Evolutionary conservation across 2,113 vertebrate genomes (phyloP), one percentile per base, ranked within the genome.

Genomic region (Passerina amoena): DNA sequence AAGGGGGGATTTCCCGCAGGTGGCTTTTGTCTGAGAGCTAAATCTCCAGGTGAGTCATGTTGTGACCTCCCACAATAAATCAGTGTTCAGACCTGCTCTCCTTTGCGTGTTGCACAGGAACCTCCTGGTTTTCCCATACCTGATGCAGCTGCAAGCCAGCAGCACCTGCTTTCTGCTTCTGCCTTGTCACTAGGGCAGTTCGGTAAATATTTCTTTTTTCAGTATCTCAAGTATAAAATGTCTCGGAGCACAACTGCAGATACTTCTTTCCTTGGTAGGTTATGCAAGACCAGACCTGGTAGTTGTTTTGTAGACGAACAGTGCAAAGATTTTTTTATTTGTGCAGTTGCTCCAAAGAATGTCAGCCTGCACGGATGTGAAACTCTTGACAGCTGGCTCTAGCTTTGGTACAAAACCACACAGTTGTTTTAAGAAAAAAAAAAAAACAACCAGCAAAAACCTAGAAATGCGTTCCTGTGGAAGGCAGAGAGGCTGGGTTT

Each of bases 331-430:
- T 63, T 90, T 54, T 89, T 50, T 38, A 11, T 72, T 72, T 2
- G 7, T 54, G 13, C n/a, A 37, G 50, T 72, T 76, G 30, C 45
- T 33, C 42, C 0, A 0, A 40, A 80, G 42, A 17, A 37, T 0
- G 7, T 48, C 31, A 51, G 25, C 27, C 28, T 88, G 48, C n/a
- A 3, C 6, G 16, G 8, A 14, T 37, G 33, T 25, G 65, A 72
- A 54, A 48, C 48, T 71, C 77, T 20, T 72, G 31, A 51, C 64
- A 61, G 61, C 65, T 75, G 81, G 35, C 53, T 76, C n/a, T 63
- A 25, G 40, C 48, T 71, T 51, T 65, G n/a, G 24, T 82, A 28
- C 37, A 23, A 64, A 75, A 60, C 30, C 73, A 48, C 28, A 12
- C 12, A 13, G 45, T 37, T 88, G 48, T 65, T 91, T 57, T 35